A percentile compares a stretch with the other conserved stretches of the same genome.
Evolutionary conservation across 2,888 invertebrate species (phyloP).

Genomic region (Anoncus sp.): DNA sequence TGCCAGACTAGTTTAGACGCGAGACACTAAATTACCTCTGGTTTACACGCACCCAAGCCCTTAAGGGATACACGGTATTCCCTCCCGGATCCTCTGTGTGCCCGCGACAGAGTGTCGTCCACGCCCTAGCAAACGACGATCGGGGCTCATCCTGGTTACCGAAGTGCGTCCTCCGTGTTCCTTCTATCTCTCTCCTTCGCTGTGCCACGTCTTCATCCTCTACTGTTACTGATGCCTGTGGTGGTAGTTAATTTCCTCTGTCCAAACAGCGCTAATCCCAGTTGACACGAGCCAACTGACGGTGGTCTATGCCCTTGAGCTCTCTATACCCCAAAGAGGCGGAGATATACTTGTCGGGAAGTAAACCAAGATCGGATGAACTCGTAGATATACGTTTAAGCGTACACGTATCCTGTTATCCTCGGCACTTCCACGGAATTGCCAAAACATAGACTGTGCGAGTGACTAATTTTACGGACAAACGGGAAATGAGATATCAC

Average conservation of each 20-base stretch:
- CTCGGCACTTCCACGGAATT: constrained; percentile 2
- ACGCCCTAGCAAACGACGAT: constrained; percentile 73
- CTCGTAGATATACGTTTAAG: constrained; percentile 8
- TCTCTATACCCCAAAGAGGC: constrained; percentile 59
- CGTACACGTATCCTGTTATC: constrained; percentile 5
- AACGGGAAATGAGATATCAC: neutral
- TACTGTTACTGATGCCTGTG: constrained; percentile 66
- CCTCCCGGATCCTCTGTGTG: constrained; percentile 7
- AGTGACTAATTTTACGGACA: constrained; percentile 1
- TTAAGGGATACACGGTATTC: constrained; percentile 46
- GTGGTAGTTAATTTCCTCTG: constrained; percentile 82
- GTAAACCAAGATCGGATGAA: constrained; percentile 47
- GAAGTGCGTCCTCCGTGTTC: constrained; percentile 48
- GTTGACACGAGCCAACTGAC: constrained; percentile 82
- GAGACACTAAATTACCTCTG: constrained; percentile 61
- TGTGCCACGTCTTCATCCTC: constrained; percentile 36
- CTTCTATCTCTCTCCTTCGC: constrained; percentile 34
- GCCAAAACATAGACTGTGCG: neutral
- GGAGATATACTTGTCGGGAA: constrained; percentile 59
- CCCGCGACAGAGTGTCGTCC: constrained; percentile 75
- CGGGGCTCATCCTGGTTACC: constrained; percentile 52
- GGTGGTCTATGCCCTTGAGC: constrained; percentile 57
- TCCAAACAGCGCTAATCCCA: constrained; percentile 82
- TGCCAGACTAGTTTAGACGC: constrained; percentile 53
- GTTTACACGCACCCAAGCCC: constrained; percentile 58